Evolutionary conservation across 92 coral and sea anemone genomes (phyloP).

Genomic region (Parazoanthus swiftii): DNA sequence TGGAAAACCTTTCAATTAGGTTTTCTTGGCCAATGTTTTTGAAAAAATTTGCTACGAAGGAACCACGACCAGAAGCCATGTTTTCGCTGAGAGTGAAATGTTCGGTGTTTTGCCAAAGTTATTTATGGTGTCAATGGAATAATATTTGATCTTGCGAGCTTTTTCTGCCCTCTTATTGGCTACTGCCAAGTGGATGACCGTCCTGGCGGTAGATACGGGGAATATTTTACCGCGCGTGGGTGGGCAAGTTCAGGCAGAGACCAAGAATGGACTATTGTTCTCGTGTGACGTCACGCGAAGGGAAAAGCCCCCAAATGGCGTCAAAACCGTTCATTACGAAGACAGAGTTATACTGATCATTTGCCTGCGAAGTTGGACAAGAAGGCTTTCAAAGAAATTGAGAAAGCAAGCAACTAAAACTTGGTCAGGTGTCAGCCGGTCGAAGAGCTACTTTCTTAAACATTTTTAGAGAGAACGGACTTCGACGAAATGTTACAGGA

Average conservation of each 20-base stretch:
- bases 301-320: constrained; percentile 11
- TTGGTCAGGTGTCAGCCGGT: too few species aligned
- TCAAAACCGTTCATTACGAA: neutral
- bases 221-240: neutral
- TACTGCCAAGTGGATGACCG: neutral
- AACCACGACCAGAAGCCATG: constrained; percentile 26
- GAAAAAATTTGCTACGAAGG: constrained; percentile 43
- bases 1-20: constrained; percentile 32
- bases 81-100: constrained; percentile 12
- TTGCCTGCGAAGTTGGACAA: neutral
- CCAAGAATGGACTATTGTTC: constrained; percentile 21
- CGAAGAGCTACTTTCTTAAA: too few species aligned
- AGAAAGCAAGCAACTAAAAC: too few species aligned
- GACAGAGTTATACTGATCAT: neutral
- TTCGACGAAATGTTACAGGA: too few species aligned
- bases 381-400: too few species aligned
- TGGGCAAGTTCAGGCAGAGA: constrained; percentile 34
- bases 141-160: neutral
- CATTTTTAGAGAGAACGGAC: too few species aligned
- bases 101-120: constrained; percentile 4
- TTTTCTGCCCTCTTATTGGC: constrained; percentile 23
- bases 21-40: constrained; percentile 43
- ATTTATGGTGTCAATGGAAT: constrained; percentile 1
- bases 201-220: neutral
- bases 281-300: constrained; percentile 23